Conservation (phyloP, 2,113 vertebrate genomes). For the Lepus europaeus region DNA sequence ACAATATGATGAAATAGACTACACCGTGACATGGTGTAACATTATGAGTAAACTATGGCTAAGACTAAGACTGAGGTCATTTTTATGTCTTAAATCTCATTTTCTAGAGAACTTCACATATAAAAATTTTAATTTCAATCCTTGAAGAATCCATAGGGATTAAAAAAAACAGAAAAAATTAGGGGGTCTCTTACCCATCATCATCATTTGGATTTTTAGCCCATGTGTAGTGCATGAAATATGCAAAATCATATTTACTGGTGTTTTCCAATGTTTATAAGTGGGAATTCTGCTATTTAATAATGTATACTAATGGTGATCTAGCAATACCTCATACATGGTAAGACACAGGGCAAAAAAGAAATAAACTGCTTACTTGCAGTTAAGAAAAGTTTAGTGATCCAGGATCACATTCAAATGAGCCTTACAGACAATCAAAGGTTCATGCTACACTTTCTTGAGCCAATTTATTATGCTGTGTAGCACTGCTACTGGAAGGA, state of each 20-base stretch:
- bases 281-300: neutral
- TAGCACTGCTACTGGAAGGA: neutral
- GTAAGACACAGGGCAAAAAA: neutral
- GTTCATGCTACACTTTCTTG: neutral
- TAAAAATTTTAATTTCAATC: slow-evolving; percentile 37
- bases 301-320: neutral
- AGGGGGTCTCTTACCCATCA: neutral
- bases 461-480: neutral
- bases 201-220: neutral
- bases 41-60: neutral
- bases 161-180: slow-evolving; percentile 34
- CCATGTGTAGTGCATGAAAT: neutral
- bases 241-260: neutral
- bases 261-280: neutral
- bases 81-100: slow-evolving; percentile 1
- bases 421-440: neutral
- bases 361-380: neutral
- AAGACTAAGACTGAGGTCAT: neutral
- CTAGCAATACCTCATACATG: neutral
- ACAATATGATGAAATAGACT: neutral
- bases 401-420: neutral
- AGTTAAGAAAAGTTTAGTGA: slow-evolving; percentile 13
- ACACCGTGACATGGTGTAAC: neutral
- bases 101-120: slow-evolving; percentile 15
- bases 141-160: neutral